These are phyloP conservation scores for Macrobrachium nipponense DNA, from an alignment of 1,140 invertebrate genomes.

Conservation along the genomic window DNA sequence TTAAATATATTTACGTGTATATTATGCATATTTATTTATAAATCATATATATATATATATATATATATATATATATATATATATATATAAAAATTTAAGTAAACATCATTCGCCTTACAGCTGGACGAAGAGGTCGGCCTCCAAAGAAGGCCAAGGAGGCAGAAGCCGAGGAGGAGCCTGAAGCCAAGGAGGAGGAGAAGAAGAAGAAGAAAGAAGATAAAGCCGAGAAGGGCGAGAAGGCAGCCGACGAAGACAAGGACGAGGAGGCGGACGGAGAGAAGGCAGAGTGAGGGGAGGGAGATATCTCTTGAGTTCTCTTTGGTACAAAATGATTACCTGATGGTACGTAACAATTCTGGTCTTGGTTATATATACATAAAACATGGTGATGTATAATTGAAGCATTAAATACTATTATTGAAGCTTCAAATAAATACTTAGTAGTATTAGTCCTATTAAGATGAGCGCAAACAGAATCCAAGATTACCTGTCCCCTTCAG, in stretches of 20 bases:
- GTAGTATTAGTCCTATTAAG: too few relatives aligned
- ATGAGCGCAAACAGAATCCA: too few relatives aligned
- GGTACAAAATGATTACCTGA: slow-evolving; percentile 59
- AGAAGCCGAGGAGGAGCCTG: slow-evolving; percentile 24
- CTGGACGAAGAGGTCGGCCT: slow-evolving; percentile 45
- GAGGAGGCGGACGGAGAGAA: slow-evolving; percentile 32
- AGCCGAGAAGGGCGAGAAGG: neutral
- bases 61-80: too few relatives aligned
- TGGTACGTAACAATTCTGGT: slow-evolving; percentile 25
- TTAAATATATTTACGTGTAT: too few relatives aligned
- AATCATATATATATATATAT: too few relatives aligned
- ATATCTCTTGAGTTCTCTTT: slow-evolving; percentile 14
- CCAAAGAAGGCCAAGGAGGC: slow-evolving; percentile 46
- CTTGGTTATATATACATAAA: neutral
- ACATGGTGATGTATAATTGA: neutral
- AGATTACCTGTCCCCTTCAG: too few relatives aligned
- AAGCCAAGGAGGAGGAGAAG: slow-evolving; percentile 25
- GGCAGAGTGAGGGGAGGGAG: slow-evolving; percentile 35
- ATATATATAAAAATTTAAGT: neutral
- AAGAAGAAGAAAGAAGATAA: slow-evolving; percentile 16
- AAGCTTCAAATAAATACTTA: too few relatives aligned
- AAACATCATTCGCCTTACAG: neutral
- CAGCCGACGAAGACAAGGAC: slow-evolving; percentile 1
- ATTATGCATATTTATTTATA: too few relatives aligned
- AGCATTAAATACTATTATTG: neutral